A percentile compares a stretch with the other conserved stretches of the same genome.
Conservation (phyloP, 2,888 invertebrate species). For the Taphrorychus bicolor region DNA sequence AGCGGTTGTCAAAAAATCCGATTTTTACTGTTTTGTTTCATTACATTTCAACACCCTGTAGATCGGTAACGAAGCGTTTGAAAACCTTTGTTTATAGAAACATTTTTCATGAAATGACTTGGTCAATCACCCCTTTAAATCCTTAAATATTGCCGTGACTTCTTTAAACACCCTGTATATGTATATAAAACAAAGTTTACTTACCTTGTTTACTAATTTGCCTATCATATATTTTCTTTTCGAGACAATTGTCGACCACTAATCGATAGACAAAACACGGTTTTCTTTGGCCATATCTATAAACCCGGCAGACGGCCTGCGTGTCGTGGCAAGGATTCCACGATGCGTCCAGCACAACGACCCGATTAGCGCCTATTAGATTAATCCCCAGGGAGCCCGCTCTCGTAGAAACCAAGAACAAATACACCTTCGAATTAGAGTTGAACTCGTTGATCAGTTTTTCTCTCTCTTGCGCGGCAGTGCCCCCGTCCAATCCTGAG, state of each 20-base stretch:
- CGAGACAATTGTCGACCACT: conserved; percentile 96
- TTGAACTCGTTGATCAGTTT: conserved; percentile 97
- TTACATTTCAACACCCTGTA: too few species aligned
- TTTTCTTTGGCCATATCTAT: conserved; percentile 93
- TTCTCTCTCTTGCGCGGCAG: conserved; percentile 92
- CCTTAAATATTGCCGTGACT: too few species aligned
- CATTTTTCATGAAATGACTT: too few species aligned
- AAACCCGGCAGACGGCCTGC: conserved; percentile 96
- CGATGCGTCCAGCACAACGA: conserved; percentile 96
- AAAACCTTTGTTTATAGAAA: too few species aligned
- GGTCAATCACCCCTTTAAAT: too few species aligned
- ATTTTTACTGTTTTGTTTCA: too few species aligned
- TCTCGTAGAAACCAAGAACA: conserved; percentile 95
- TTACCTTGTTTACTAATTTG: conserved; percentile 96
- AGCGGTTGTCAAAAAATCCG: too few species aligned
- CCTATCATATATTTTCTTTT: conserved; percentile 97
- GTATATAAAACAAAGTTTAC: not conserved
- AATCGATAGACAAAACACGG: conserved; percentile 95
- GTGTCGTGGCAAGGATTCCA: conserved; percentile 99
- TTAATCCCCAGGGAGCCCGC: conserved; percentile 98
- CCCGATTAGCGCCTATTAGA: conserved; percentile 95
- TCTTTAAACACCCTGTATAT: not conserved
- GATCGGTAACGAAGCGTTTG: too few species aligned
- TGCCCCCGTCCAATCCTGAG: conserved; percentile 95
- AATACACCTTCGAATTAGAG: conserved; percentile 80